Evolutionary conservation across 2,888 invertebrate species (phyloP), one percentile per base, ranked within the genome.

Genomic region (Antheraea yamamai): DNA sequence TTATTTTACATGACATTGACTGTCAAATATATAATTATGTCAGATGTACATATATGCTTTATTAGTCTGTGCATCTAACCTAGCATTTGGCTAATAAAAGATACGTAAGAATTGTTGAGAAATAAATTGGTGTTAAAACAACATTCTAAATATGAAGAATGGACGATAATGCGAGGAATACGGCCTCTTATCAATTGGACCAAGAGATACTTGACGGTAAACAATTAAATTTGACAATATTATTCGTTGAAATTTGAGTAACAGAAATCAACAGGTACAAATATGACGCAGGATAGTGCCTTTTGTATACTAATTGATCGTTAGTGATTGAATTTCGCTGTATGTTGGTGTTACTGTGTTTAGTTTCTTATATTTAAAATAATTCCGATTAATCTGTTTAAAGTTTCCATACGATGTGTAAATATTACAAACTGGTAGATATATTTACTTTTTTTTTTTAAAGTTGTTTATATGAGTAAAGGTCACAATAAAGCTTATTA

Each of bases 121-220:
- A 75, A 68, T 73, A 73, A 47, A 75, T 73, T 55, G 55, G 55
- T 73, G 55, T 86, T 79, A 79, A 83, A 86, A 87, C 84, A 87
- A 87, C 81, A 84, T 87, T 85, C 81, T 87, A 92, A 94, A 90
- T 91, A 94, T 95, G 94, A 94, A 95, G 94, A 93, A 95, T 95
- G 95, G 94, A 94, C 91, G 94, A 94, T 91, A 91, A 91, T 87
- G 89, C 86, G 84, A 94, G 92, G 84, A 89, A 93, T 85, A 88
- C 90, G 80, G 87, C 92, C 81, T 93, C 94, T 77, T 94, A 93
- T 83, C 93, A 92, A 84, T 85, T 91, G 85, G 94, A 95, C 82
- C 94, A 95, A 83, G 94, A 94, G 87, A 92, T 94, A 84, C 88
- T 95, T 73, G 94, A 95, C 83, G 93, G 95, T 92, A 84, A 82